Evolutionary conservation across 2,888 invertebrate species (phyloP).

Genomic region (Sarcophaga rosellei): DNA sequence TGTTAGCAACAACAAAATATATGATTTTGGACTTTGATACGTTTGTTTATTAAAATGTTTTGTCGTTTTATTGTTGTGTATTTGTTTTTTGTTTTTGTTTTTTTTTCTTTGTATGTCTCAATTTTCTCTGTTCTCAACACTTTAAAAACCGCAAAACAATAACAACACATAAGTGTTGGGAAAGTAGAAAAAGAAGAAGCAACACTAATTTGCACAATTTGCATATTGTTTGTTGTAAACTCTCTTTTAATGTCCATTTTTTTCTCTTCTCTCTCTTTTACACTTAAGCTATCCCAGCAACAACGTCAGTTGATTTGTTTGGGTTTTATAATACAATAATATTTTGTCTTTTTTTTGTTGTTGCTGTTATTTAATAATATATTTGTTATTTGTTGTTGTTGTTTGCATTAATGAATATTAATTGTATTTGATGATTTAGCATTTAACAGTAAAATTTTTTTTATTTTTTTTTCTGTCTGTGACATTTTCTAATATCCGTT

Average conservation of each 20-base stretch:
- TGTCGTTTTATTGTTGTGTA: slow-evolving; percentile 8
- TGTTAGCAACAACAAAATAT: slow-evolving; percentile 22
- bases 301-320: slow-evolving; percentile 57
- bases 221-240: background rate
- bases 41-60: slow-evolving; percentile 41
- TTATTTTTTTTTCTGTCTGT: background rate
- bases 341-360: background rate
- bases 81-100: background rate
- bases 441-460: background rate
- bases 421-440: slow-evolving; percentile 17
- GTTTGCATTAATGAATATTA: background rate
- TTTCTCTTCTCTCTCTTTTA: slow-evolving; percentile 16
- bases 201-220: background rate
- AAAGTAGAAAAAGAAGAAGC: background rate
- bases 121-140: background rate
- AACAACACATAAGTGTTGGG: background rate
- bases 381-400: background rate
- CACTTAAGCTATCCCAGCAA: slow-evolving; percentile 36
- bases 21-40: slow-evolving; percentile 64
- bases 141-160: background rate
- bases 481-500: slow-evolving; percentile 16
- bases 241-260: background rate
- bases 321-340: background rate
- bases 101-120: background rate
- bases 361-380: background rate